Percentiles rank a stretch among this genome's conserved stretches.
These are phyloP conservation scores for Lepidurus apus DNA, from an alignment of 1,140 invertebrate genomes.

Conservation along the genomic window DNA sequence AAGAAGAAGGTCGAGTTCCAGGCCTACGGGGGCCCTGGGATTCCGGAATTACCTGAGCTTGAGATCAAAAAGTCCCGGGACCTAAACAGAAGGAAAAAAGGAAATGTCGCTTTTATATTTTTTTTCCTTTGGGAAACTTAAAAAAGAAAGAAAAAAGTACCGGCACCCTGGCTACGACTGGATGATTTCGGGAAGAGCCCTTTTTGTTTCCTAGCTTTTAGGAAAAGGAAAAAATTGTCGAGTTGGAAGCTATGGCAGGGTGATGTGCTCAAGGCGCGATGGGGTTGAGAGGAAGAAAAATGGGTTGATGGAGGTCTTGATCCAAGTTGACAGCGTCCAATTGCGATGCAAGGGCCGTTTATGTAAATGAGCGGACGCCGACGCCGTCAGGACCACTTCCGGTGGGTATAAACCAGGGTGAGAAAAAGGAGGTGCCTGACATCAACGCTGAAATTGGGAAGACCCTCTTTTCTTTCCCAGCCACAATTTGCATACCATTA, in stretches of 20 bases:
- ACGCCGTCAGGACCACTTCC: slow-evolving; percentile 12
- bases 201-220: background rate
- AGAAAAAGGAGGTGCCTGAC: slow-evolving; percentile 12
- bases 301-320: slow-evolving; percentile 16
- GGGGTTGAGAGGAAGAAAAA: slow-evolving; percentile 14
- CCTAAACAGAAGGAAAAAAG: background rate
- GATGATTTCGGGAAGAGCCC: background rate
- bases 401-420: slow-evolving; percentile 18
- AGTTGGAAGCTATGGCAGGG: background rate
- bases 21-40: background rate
- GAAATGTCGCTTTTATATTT: background rate
- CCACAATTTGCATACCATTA: slow-evolving; percentile 19
- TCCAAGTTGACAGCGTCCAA: slow-evolving; percentile 21
- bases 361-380: slow-evolving; percentile 17
- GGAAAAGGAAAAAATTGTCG: background rate
- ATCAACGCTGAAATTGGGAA: background rate
- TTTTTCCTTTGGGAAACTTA: no score
- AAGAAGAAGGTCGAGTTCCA: background rate
- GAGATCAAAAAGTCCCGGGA: background rate
- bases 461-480: background rate
- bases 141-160: no score
- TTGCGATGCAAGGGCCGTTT: slow-evolving; percentile 20
- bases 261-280: background rate
- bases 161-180: no score
- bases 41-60: background rate